Evolutionary conservation across 2,888 invertebrate genomes (phyloP).

Genomic region (Sminthurinus aureus): DNA sequence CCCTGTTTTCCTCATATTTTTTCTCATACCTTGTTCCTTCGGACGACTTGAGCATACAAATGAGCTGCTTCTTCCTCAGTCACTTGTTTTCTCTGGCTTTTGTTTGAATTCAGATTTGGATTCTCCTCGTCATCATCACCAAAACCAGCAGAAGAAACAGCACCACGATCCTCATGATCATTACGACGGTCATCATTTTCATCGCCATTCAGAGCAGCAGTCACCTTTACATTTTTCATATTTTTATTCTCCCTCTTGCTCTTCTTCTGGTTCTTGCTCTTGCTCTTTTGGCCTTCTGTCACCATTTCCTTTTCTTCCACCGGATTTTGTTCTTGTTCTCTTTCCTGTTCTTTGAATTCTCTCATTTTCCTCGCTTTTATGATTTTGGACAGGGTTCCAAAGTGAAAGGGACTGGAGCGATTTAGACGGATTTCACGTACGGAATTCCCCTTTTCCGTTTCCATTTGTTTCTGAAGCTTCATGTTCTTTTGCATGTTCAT

Average conservation of each 20-base stretch:
- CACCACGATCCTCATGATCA: not conserved
- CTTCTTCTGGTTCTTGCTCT: not conserved
- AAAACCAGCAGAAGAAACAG: not conserved
- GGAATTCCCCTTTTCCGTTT: not conserved
- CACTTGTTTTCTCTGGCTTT: too few relatives aligned
- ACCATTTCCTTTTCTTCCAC: not conserved
- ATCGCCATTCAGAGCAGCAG: not conserved
- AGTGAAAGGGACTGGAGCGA: not conserved
- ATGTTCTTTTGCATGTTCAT: not conserved
- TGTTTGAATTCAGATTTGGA: too few relatives aligned
- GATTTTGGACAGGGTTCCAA: too few relatives aligned
- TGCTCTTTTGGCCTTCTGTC: not conserved
- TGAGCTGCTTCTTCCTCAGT: not conserved
- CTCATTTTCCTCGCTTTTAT: not conserved
- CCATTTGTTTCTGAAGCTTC: not conserved
- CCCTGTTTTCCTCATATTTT: not conserved
- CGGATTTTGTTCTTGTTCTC: not conserved
- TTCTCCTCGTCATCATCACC: too few relatives aligned
- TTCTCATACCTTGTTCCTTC: not conserved
- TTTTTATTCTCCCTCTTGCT: too few relatives aligned
- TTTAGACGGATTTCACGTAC: not conserved
- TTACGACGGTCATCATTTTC: not conserved
- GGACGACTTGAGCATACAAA: slow-evolving; percentile 17
- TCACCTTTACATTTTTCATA: too few relatives aligned
- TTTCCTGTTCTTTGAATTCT: not conserved